Base-by-base conservation (phyloP, 2,113 vertebrate species). In the Oreochromis niloticus region DNA sequence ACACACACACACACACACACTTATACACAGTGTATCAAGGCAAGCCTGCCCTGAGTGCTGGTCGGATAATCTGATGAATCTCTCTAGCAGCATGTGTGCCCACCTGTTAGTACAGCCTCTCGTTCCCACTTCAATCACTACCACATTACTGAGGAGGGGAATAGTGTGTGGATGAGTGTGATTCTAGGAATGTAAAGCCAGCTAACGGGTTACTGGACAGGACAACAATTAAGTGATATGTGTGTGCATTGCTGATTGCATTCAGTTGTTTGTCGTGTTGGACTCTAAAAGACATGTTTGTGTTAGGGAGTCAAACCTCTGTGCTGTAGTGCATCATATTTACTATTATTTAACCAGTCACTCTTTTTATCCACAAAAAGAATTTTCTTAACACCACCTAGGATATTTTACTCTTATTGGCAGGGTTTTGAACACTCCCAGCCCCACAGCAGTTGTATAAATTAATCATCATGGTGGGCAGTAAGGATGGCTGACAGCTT, bases 101-200 rank as follows among this genome's bases (percentile, higher is more conserved):
- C 95, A 96, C 94, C 96, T 96, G 94, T 96, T 96, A 91, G 90
- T 91, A 87, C 87, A 89, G 91, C 87, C 91, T 88, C 94, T 82
- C 24, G 81, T 89, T 92, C 93, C 94, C 92, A 90, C 91, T 93
- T 94, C 91, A 94, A 93, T 95, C 95, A 95, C 94, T 90, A 90
- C 87, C 85, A 90, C 91, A 92, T 92, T 88, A 92, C 85, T 89
- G 88, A 39, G 39, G 57, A 84, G 75, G 68, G 81, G 59, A 87
- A 39, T 19, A 14, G 43, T 61, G 66, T 63, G 48, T 79, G 68
- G 80, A 30, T 9, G 50, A 59, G 59, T 84, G 55, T 88, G 32
- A 55, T 55, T 92, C 10, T 32, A 34, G 81, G 81, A 89, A 90
- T 93, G 48, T 88, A 89, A 85, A 89, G 82, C 75, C 41, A 56